A percentile compares a stretch with the other conserved stretches of the same genome.
phyloP scores from a whole-genome alignment of 2,888 invertebrate species.

The Drosophila buzzatii region DNA sequence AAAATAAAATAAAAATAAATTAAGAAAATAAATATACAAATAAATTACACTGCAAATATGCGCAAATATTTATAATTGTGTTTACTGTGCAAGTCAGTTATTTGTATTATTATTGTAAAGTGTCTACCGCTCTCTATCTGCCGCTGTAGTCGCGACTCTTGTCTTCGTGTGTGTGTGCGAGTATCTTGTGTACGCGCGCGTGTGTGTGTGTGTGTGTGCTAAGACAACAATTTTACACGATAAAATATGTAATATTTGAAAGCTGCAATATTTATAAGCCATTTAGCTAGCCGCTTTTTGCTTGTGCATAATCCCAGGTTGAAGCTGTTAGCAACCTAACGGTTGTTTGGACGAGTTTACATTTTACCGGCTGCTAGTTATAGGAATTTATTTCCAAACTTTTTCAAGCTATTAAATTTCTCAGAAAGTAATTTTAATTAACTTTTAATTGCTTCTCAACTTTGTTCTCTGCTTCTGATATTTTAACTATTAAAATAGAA shows the following conservation, averaged over 20 bases:
- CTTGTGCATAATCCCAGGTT: conserved; percentile 54
- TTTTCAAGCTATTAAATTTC: conserved; percentile 6
- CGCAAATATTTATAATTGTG: conserved; percentile 58
- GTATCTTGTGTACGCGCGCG: not conserved
- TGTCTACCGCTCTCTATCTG: conserved; percentile 14
- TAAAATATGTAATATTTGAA: conserved; percentile 46
- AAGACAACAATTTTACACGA: conserved; percentile 42
- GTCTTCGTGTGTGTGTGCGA: conserved; percentile 9
- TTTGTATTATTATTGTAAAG: conserved; percentile 16
- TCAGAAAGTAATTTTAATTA: not conserved
- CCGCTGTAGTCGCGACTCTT: not conserved
- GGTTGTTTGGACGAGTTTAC: not conserved
- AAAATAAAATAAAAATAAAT: conserved; percentile 28
- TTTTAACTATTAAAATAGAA: not conserved
- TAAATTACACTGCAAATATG: conserved; percentile 36
- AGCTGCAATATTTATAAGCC: conserved; percentile 45
- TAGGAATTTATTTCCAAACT: not conserved
- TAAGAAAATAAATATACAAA: conserved; percentile 14
- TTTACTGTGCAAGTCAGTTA: conserved; percentile 43
- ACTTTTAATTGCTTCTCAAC: not conserved
- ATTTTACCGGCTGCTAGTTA: conserved; percentile 8
- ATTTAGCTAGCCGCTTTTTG: conserved; percentile 35
- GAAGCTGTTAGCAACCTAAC: conserved; percentile 23
- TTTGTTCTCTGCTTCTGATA: not conserved
- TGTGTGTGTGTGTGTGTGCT: conserved; percentile 23